Conservation (phyloP, 1,140 invertebrate species). For the Panulirus ornatus region DNA sequence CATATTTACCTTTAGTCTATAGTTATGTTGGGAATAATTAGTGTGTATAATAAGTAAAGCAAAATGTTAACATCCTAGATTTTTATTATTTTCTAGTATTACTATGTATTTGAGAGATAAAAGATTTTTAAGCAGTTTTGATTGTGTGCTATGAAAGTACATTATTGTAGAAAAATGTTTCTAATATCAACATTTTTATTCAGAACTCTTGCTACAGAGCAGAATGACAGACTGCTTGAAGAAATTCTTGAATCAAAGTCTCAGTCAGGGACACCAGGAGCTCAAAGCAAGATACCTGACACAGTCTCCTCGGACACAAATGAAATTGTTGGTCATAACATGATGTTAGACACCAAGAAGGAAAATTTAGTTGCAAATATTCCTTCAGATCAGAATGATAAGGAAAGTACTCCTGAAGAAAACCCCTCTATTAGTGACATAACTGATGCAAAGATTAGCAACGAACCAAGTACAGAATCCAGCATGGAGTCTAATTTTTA, state of each 20-base stretch:
- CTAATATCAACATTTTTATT: neutral
- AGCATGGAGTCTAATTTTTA: conserved; percentile 45
- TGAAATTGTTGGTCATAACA: neutral
- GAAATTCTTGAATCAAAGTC: conserved; percentile 47
- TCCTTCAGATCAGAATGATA: neutral
- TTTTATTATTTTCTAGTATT: no score
- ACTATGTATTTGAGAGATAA: no score
- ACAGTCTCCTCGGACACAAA: neutral
- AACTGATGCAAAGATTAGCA: neutral
- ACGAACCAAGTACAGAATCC: neutral
- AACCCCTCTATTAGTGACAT: neutral
- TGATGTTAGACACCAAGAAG: neutral
- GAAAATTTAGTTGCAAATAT: neutral
- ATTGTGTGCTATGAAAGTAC: no score
- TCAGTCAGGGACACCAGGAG: conserved; percentile 18
- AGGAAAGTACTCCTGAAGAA: neutral
- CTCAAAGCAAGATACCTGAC: neutral
- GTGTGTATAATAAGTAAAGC: no score
- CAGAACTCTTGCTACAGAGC: conserved; percentile 36
- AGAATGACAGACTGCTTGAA: conserved; percentile 39
- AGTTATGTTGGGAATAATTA: no score
- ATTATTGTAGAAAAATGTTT: no score
- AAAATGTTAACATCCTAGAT: no score
- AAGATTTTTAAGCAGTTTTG: no score
- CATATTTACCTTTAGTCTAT: no score